Conservation (phyloP, 30 jellyfish, hydroid and myxozoan species). For the Mastigias papua region DNA sequence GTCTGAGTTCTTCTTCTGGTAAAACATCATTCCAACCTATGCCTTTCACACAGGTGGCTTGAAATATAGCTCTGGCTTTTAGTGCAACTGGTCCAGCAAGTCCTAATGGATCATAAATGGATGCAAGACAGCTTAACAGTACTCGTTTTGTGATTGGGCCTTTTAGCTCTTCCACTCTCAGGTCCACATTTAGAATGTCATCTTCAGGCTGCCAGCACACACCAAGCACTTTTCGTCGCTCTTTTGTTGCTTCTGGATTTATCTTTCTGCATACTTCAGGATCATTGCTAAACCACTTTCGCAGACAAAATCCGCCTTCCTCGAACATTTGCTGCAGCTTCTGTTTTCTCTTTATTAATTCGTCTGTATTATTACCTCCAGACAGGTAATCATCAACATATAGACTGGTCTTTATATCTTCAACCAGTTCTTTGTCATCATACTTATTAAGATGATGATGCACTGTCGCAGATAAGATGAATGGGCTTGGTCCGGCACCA, state of each 20-base stretch:
- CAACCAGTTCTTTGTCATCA: conserved; percentile 32
- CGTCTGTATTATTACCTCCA: conserved; percentile 28
- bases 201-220: conserved; percentile 10
- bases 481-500: conserved; percentile 68
- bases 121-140: conserved; percentile 17
- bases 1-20: conserved; percentile 22
- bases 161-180: neutral
- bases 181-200: conserved; percentile 10
- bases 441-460: conserved; percentile 19
- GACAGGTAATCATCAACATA: conserved; percentile 61
- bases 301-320: conserved; percentile 32
- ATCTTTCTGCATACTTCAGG: conserved; percentile 8
- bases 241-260: conserved; percentile 27
- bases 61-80: conserved; percentile 20
- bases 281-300: conserved; percentile 45
- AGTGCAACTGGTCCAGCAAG: conserved; percentile 15
- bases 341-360: neutral
- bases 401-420: conserved; percentile 36
- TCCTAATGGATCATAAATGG: conserved; percentile 52
- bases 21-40: conserved; percentile 33
- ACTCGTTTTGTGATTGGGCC: conserved; percentile 5
- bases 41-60: neutral
- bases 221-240: conserved; percentile 37
- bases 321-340: conserved; percentile 16
- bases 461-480: conserved; percentile 34